phyloP scores from a whole-genome alignment of 1,140 invertebrate species.

The Mycetomoellerius zeteki region DNA sequence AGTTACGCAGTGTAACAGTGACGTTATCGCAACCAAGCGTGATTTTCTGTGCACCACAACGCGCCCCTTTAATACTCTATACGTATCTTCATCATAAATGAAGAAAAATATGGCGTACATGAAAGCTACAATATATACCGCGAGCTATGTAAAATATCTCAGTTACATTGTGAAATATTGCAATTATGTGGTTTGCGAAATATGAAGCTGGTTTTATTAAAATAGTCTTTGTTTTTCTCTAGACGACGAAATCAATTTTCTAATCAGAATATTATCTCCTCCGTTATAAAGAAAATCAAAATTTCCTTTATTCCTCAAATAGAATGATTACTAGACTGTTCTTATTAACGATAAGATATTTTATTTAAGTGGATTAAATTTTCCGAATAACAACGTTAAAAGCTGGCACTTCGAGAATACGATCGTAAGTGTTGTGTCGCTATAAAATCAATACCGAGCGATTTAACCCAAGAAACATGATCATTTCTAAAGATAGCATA shows the following conservation, averaged over 20 bases:
- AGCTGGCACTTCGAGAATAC: neutral
- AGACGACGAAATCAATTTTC: neutral
- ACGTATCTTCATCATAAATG: constrained; percentile 40
- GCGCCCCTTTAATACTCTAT: constrained; percentile 19
- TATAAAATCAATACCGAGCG: constrained; percentile 34
- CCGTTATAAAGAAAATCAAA: neutral
- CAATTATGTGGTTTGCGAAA: neutral
- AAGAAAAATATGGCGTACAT: constrained; percentile 34
- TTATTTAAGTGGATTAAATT: neutral
- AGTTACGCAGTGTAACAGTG: constrained; percentile 8
- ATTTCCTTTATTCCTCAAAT: neutral
- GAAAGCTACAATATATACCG: constrained; percentile 42
- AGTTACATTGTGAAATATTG: constrained; percentile 28
- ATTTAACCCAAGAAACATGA: constrained; percentile 24
- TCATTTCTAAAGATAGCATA: constrained; percentile 35
- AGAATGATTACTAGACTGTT: neutral
- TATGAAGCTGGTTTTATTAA: constrained; percentile 38
- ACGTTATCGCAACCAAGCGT: constrained; percentile 23
- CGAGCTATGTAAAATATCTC: constrained; percentile 37
- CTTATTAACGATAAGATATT: neutral
- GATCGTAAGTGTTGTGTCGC: neutral
- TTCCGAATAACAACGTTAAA: neutral
- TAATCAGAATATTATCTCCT: constrained; percentile 20
- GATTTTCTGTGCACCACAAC: neutral
- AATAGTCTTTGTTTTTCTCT: neutral